Conservation (phyloP, 2,888 invertebrate species). For the Eurytoma adleriae region DNA sequence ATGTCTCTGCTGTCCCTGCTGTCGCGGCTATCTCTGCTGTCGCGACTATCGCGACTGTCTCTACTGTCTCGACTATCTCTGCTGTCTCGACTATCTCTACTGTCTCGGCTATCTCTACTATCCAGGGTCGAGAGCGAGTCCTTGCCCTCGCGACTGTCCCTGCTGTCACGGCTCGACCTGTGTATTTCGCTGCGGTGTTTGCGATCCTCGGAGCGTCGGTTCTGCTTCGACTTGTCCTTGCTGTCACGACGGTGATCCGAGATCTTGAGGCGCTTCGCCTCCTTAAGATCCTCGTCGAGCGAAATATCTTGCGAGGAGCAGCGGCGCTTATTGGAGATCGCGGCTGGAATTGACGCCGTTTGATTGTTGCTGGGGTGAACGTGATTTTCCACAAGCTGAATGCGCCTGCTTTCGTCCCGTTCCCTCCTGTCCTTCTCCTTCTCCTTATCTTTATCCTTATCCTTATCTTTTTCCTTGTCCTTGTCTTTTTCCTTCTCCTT, state of each 20-base stretch:
- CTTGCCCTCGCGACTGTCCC: constrained; percentile 70
- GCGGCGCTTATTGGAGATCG: constrained; percentile 84
- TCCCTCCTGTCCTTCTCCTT: constrained; percentile 73
- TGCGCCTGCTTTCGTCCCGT: constrained; percentile 68
- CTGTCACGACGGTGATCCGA: constrained; percentile 82
- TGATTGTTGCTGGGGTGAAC: constrained; percentile 64
- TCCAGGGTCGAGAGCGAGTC: constrained; percentile 65
- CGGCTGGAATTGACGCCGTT: constrained; percentile 77
- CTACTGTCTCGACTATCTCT: constrained; percentile 67
- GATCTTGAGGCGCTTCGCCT: constrained; percentile 80
- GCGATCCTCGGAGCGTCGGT: constrained; percentile 73
- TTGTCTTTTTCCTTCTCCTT: constrained; percentile 68
- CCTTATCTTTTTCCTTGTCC: constrained; percentile 66
- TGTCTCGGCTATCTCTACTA: constrained; percentile 65
- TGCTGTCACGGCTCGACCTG: constrained; percentile 72
- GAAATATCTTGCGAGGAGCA: constrained; percentile 86
- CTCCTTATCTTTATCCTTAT: constrained; percentile 69
- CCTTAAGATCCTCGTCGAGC: constrained; percentile 80
- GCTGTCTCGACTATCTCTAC: constrained; percentile 72
- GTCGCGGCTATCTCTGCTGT: constrained; percentile 70
- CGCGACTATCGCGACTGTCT: constrained; percentile 69
- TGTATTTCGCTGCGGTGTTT: constrained; percentile 73
- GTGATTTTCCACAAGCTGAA: constrained; percentile 70
- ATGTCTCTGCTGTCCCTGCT: constrained; percentile 69
- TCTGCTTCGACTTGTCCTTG: constrained; percentile 79